Evolutionary conservation across 1,140 invertebrate species (phyloP).

Genomic region (Drusus annulatus): DNA sequence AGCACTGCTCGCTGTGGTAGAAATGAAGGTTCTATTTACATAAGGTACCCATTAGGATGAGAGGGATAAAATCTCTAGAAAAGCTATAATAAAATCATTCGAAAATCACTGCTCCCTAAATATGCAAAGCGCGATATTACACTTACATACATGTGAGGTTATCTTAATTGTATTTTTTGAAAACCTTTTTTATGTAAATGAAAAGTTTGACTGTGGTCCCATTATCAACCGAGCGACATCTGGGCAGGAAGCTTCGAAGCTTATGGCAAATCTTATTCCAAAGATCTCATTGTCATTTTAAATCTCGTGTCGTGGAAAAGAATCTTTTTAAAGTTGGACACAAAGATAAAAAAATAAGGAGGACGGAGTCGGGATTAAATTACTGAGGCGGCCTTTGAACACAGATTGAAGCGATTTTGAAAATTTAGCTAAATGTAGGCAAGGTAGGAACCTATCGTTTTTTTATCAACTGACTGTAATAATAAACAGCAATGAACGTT

Average conservation of each 20-base stretch:
- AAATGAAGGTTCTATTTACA: too few relatives aligned
- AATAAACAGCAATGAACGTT: too few relatives aligned
- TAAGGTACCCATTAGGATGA: not conserved
- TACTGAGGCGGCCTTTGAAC: too few relatives aligned
- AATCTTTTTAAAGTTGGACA: not conserved
- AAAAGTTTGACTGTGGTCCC: not conserved
- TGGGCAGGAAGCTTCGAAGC: constrained; percentile 19
- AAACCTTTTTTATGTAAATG: constrained; percentile 24
- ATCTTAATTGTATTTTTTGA: not conserved
- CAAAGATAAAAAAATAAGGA: not conserved
- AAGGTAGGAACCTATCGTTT: too few relatives aligned
- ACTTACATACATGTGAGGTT: constrained; percentile 5
- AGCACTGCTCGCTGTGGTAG: too few relatives aligned
- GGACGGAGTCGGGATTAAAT: too few relatives aligned
- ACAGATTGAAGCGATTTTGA: too few relatives aligned
- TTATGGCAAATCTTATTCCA: constrained; percentile 21
- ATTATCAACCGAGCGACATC: constrained; percentile 23
- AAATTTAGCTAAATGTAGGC: too few relatives aligned
- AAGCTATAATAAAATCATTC: not conserved
- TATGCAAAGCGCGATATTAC: constrained; percentile 1
- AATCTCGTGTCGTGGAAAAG: constrained; percentile 1
- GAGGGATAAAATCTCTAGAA: not conserved
- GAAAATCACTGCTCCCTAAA: constrained; percentile 6
- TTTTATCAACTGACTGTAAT: too few relatives aligned
- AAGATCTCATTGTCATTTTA: constrained; percentile 25